Evolutionary conservation across 92 coral and sea anemone species (phyloP).

Genomic region (Umimayanthus chanpuru): DNA sequence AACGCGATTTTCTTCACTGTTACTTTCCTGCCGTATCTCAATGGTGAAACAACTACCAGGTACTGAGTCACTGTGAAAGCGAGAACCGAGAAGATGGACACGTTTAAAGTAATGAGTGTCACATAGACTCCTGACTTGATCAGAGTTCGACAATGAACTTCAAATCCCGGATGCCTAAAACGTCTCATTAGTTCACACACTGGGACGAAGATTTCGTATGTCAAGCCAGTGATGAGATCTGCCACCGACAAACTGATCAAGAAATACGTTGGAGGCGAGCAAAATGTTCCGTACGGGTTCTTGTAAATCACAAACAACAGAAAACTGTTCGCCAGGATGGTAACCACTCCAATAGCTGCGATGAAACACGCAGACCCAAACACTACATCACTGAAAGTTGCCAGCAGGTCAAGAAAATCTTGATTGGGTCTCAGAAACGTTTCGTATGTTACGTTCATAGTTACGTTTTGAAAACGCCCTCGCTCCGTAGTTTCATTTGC

Average conservation of each 20-base stretch:
- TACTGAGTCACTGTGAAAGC: constrained; percentile 5
- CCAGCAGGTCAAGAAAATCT: background rate
- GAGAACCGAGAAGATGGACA: background rate
- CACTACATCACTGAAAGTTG: background rate
- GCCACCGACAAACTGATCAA: background rate
- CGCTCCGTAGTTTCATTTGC: background rate
- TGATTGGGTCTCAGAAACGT: background rate
- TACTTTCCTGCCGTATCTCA: background rate
- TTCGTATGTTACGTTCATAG: background rate
- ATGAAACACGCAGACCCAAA: background rate
- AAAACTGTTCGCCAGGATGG: background rate
- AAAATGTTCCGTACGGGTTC: background rate
- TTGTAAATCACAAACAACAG: background rate
- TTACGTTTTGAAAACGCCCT: background rate
- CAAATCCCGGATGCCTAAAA: background rate
- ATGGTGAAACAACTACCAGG: constrained; percentile 3
- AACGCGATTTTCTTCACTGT: background rate
- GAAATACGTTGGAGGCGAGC: background rate
- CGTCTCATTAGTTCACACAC: background rate
- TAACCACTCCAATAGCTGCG: background rate
- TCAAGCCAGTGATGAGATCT: background rate
- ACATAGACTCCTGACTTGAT: background rate
- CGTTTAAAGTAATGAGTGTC: background rate
- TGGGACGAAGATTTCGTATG: background rate
- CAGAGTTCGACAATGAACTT: background rate